Base-by-base conservation (phyloP, 2,888 invertebrate genomes). In the Odontocolon sp. region DNA sequence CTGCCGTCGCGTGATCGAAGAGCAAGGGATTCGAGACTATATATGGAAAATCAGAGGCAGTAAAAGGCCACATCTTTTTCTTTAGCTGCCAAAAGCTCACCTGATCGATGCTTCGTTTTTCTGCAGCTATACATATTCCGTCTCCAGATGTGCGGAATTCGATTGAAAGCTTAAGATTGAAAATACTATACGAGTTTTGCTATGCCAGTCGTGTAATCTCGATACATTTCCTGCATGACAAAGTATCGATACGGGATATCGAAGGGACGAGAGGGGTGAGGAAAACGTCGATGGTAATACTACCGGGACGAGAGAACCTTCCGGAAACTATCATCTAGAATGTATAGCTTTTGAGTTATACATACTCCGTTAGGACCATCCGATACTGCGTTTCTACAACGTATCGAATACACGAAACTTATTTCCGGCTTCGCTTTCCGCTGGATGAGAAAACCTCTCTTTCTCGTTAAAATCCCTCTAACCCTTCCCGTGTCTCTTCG, bases 371-470 rank as follows among this genome's bases (percentile, higher is more conserved):
- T 47, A 23, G 38, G 6, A 50, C 36, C 52, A 59, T 67, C 42
- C 73, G 42, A 66, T 73, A 67, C 16, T 1, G 36, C 50, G 16
- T 9, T n/a, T 16, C 28, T 1, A 6, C 18, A 31, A 5, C 28
- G 50, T 59, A 52, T 64, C 63, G 63, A 28, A 56, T 54, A 28
- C 73, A 45, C 52, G 52, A 61, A 67, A 67, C 59, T 73, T 67
- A 73, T 73, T 73, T 73, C 73, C 73, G 73, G 67, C 21, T 42
- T 54, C 59, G 73, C 59, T 67, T 38, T 26, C 52, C 38, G 45
- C 59, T 52, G 50, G 33, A 50, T 36, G 8, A 18, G 38, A 40
- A 59, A 69, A 61, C n/a, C 59, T 52, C 40, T 40, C 52, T 45
- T 59, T 61, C 73, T 61, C 73, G 66, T 61, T 67, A 59, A 59